Conservation (phyloP, 1,140 invertebrate genomes). For the Temnothorax nylanderi region DNA sequence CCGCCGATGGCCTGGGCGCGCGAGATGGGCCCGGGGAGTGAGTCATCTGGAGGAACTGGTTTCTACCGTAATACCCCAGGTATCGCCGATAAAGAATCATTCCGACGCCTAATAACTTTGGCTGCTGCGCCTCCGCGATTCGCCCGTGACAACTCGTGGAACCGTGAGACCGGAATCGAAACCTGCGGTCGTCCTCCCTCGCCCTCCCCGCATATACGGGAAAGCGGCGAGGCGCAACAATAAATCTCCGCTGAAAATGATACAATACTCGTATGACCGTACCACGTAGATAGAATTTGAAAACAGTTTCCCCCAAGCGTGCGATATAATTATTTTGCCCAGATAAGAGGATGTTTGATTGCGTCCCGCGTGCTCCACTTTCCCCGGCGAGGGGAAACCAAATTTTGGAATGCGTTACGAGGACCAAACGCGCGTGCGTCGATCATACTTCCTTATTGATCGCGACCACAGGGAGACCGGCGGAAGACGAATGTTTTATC, state of each 20-base stretch:
- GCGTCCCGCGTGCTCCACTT: not conserved
- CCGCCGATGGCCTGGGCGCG: constrained; percentile 14
- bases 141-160: constrained; percentile 42
- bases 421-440: constrained; percentile 43
- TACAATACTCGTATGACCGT: constrained; percentile 9
- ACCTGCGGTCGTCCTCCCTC: constrained; percentile 6
- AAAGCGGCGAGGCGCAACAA: not conserved
- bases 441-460: constrained; percentile 57
- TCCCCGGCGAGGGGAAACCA: not conserved
- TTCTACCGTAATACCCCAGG: constrained; percentile 72
- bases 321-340: not conserved
- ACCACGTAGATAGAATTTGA: not conserved
- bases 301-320: not conserved
- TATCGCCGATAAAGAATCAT: constrained; percentile 73
- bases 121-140: constrained; percentile 51
- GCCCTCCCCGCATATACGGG: not conserved
- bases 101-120: constrained; percentile 74
- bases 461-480: not conserved
- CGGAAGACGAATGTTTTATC: constrained; percentile 54
- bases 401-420: constrained; percentile 27
- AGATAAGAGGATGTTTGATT: not conserved
- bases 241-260: not conserved
- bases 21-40: constrained; percentile 58
- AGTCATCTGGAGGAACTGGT: constrained; percentile 74
- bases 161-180: constrained; percentile 61